Evolutionary conservation across 2,888 invertebrate species (phyloP), one percentile per base, ranked within the genome.

Genomic region (Acrobasis suavella): DNA sequence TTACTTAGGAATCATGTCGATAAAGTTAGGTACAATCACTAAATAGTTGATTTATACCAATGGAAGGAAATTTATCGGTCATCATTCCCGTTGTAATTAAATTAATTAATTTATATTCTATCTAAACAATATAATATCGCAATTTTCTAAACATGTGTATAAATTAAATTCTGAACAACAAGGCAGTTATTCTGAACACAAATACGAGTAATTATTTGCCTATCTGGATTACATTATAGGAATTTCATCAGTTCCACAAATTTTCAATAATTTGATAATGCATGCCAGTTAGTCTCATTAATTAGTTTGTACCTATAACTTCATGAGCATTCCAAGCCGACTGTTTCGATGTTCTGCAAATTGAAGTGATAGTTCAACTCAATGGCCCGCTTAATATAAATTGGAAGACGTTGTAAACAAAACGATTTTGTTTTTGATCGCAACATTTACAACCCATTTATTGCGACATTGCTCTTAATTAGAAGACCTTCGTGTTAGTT

Each of bases 221-320:
- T 16, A 50, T n/a, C 17, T 16, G 50, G 16, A 6, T 32, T 32
- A 14, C 1, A 15, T 32, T 52, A n/a, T n/a, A 32, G 32, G 37
- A 54, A 56, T 39, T 39, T 16, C 17, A 38, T 10, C 6, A 16
- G 9, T 2, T 17, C 50, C 56, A 50, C 32, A 15, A 15, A 50
- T 59, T 50, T 37, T 38, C 50, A 59, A 49, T 59, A 59, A 59
- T 59, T 59, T 50, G 50, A 49, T 50, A 32, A 59, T 59, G 50
- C 59, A 50, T 50, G 38, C 37, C 38, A 59, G 14, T 46, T 58
- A n/a, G 58, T 49, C 58, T 15, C 22, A 14, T 32, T 38, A 59
- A 59, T 50, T 59, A 59, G 59, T 59, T 59, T 59, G 50, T 38
- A 38, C 46, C n/a, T n/a, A n/a, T n/a, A 58, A 59, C 59, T 59